Evolutionary conservation across 2,797 vertebrate species (phyloP).

Genomic region (Nyctalus aviator): DNA sequence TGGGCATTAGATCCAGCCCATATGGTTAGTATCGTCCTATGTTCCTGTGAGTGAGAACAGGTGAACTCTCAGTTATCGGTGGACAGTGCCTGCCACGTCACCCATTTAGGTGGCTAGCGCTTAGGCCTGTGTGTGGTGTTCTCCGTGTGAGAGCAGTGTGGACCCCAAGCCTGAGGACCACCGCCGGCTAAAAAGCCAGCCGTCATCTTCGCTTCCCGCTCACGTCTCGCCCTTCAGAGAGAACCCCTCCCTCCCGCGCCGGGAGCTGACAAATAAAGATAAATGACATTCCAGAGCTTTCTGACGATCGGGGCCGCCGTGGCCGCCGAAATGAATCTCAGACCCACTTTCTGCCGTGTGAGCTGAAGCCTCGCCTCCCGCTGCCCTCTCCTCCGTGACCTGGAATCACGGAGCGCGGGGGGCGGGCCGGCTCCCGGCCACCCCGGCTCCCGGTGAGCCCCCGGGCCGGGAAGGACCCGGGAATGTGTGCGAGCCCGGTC

Average conservation of each 20-base stretch:
- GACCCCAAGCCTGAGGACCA: conserved; percentile 20
- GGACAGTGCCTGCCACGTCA: not conserved
- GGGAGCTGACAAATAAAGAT: conserved; percentile 87
- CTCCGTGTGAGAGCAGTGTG: not conserved
- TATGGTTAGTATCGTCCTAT: not conserved
- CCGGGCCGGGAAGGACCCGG: not conserved
- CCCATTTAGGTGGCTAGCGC: not conserved
- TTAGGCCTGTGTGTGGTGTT: not conserved
- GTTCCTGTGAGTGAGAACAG: not conserved
- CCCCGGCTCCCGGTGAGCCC: not conserved
- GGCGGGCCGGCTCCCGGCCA: not conserved
- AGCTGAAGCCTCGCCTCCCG: conserved; percentile 65
- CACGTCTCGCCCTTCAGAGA: conserved; percentile 84
- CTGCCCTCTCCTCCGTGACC: conserved; percentile 39
- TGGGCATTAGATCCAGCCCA: not conserved
- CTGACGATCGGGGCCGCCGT: conserved; percentile 79
- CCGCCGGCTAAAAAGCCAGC: conserved; percentile 59
- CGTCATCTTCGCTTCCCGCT: conserved; percentile 79
- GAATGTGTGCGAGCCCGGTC: not conserved
- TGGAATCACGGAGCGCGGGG: conserved; percentile 12
- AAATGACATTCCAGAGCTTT: conserved; percentile 80
- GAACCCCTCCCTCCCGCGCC: conserved; percentile 40
- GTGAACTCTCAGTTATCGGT: not conserved
- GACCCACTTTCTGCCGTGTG: conserved; percentile 79
- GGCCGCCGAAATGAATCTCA: conserved; percentile 81